phyloP scores from a whole-genome alignment of 2,888 invertebrate genomes.

The Polia nebulosa region DNA sequence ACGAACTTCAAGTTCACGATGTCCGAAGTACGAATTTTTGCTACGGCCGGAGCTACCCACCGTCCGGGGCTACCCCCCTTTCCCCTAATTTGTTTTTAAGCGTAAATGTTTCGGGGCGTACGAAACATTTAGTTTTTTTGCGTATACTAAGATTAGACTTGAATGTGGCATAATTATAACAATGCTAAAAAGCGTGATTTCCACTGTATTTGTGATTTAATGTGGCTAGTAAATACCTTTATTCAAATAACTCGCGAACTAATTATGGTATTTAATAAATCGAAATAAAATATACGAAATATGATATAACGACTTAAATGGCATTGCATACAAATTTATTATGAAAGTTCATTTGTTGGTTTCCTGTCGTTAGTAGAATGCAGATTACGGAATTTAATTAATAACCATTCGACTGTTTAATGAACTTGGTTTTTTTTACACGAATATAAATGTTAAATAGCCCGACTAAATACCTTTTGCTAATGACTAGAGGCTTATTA shows the following conservation, averaged over 20 bases:
- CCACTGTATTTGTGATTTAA: background rate
- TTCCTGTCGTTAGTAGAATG: background rate
- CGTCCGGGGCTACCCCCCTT: too few relatives aligned
- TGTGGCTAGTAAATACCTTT: background rate
- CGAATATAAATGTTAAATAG: background rate
- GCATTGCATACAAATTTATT: background rate
- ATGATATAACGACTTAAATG: background rate
- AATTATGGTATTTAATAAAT: background rate
- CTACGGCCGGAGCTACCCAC: too few relatives aligned
- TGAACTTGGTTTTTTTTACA: slow-evolving; percentile 4
- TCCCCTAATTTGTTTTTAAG: too few relatives aligned
- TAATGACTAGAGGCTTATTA: slow-evolving; percentile 2
- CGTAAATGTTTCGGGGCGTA: background rate
- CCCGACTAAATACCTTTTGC: background rate
- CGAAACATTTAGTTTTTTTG: background rate
- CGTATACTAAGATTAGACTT: background rate
- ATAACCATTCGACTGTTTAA: background rate
- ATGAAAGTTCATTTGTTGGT: background rate
- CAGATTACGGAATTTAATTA: background rate
- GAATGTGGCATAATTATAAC: background rate
- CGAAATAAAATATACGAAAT: background rate
- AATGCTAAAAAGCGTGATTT: background rate
- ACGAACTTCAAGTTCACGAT: too few relatives aligned
- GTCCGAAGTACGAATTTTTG: too few relatives aligned
- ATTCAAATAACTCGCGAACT: background rate